Percentiles rank a stretch among this genome's conserved stretches.
These are phyloP conservation scores for Hirtodrosophila confusa DNA, from an alignment of 2,888 invertebrate species.

Conservation along the genomic window DNA sequence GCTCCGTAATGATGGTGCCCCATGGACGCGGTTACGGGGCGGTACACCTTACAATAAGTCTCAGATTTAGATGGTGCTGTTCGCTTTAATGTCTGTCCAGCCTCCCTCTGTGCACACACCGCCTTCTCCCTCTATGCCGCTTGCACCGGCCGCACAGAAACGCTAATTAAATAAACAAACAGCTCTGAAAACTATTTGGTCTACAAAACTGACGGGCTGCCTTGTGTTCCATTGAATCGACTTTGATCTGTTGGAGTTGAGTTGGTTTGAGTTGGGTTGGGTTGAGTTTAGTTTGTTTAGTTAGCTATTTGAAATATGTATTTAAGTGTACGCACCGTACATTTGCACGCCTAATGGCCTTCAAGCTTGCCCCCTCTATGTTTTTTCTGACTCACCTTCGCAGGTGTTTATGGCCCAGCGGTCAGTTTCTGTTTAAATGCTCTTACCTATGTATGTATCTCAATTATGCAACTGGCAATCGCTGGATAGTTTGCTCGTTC, in stretches of 20 bases:
- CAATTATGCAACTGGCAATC: constrained; percentile 48
- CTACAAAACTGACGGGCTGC: constrained; percentile 41
- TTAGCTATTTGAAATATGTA: constrained; percentile 20
- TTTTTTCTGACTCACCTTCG: constrained; percentile 38
- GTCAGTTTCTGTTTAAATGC: constrained; percentile 34
- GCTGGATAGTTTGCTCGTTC: constrained; percentile 10
- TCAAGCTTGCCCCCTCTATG: constrained; percentile 4
- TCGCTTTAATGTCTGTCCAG: constrained; percentile 21
- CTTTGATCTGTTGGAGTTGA: constrained; percentile 35
- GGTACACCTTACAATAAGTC: constrained; percentile 12
- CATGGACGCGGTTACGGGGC: background rate
- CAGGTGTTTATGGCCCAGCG: constrained; percentile 42
- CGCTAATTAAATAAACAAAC: constrained; percentile 76
- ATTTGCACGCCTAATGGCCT: constrained; percentile 18
- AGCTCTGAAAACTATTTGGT: constrained; percentile 71
- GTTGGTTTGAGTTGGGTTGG: constrained; percentile 8
- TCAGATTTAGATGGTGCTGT: constrained; percentile 5
- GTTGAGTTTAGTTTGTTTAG: constrained; percentile 25
- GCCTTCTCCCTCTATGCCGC: background rate
- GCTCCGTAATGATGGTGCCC: constrained; percentile 20
- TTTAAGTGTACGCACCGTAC: constrained; percentile 22
- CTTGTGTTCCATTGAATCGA: constrained; percentile 22
- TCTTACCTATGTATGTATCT: constrained; percentile 26
- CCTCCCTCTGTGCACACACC: background rate
- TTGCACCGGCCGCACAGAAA: constrained; percentile 39